Base-by-base conservation (phyloP, 2,888 invertebrate species). In the Heterodera filipjevi region DNA sequence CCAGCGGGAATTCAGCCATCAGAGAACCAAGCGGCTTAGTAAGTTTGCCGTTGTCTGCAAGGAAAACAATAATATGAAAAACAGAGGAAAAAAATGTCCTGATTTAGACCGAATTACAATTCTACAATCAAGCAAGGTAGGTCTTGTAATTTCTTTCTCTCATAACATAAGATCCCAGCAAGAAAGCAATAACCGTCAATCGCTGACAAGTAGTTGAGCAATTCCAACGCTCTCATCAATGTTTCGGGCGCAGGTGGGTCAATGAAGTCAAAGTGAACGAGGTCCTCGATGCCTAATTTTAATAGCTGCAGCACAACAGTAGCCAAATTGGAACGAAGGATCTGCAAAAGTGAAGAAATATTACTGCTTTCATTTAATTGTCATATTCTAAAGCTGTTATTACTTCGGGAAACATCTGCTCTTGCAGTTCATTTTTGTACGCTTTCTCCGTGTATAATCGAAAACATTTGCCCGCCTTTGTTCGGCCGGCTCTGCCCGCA, bases 211-310 rank as follows among this genome's bases (percentile, higher is more conserved):
- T n/a, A n/a, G n/a, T n/a, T n/a, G n/a, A n/a, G n/a, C n/a, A n/a
- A n/a, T n/a, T n/a, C n/a, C n/a, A n/a, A n/a, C n/a, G n/a, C n/a
- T n/a, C n/a, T n/a, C 99, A 99, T 99, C 80, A 99, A 92, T 0
- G 99, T 99, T 92, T 99, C 99, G 0, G 99, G 99, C 3, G 99
- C 99, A 14, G 99, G 99, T 12, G 99, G 99, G 91, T 99, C 99
- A 99, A 99, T 99, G 91, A 99, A 99, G 92, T 99, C 99, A 90
- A 99, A 99, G 90, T 99, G 99, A 77, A 99, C 98, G 89, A 99
- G 92, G 91, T 99, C 99, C 90, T 99, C 98, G 87, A 99, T 99
- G 85, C 96, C 94, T 89, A 99, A 91, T 91, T 99, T 97, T 87
- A 99, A 92, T 84, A 99, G 99, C 84, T n/a, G n/a, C n/a, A n/a